Percentiles rank a stretch among this genome's conserved stretches.
These are phyloP conservation scores for Rhinolophus sinicus DNA, from an alignment of 2,113 vertebrate genomes.

Conservation along the genomic window DNA sequence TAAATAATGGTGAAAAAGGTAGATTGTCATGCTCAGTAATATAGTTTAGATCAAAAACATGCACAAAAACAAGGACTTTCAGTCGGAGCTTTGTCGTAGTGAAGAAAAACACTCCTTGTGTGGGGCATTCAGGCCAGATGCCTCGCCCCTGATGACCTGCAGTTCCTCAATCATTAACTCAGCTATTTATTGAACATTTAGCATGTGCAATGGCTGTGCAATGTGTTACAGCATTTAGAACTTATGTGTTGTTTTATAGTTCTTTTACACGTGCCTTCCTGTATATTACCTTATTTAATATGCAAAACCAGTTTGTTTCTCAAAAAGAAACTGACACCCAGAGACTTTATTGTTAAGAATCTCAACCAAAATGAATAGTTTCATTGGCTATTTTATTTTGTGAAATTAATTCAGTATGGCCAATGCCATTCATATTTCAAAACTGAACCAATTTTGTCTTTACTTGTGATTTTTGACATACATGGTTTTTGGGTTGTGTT, in stretches of 20 bases:
- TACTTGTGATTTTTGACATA: not conserved
- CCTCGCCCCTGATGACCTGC: not conserved
- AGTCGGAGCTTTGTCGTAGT: not conserved
- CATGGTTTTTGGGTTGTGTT: not conserved
- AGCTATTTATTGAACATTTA: not conserved
- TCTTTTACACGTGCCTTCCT: not conserved
- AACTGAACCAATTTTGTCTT: not conserved
- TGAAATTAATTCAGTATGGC: not conserved
- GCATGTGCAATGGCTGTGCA: not conserved
- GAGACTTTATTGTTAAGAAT: slow-evolving; percentile 1
- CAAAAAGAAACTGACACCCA: not conserved
- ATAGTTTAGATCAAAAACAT: not conserved
- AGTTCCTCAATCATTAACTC: not conserved
- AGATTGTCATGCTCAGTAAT: not conserved
- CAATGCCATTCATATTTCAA: not conserved
- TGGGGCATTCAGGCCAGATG: not conserved
- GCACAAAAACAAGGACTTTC: not conserved
- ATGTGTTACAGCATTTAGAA: not conserved
- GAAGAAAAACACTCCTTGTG: not conserved
- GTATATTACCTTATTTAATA: not conserved
- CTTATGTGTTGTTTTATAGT: not conserved
- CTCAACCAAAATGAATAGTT: not conserved
- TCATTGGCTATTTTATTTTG: not conserved
- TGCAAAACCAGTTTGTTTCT: not conserved
- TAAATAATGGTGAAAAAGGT: not conserved